phyloP scores from a whole-genome alignment of 2,888 invertebrate genomes.

The Geophilus truncorum region DNA sequence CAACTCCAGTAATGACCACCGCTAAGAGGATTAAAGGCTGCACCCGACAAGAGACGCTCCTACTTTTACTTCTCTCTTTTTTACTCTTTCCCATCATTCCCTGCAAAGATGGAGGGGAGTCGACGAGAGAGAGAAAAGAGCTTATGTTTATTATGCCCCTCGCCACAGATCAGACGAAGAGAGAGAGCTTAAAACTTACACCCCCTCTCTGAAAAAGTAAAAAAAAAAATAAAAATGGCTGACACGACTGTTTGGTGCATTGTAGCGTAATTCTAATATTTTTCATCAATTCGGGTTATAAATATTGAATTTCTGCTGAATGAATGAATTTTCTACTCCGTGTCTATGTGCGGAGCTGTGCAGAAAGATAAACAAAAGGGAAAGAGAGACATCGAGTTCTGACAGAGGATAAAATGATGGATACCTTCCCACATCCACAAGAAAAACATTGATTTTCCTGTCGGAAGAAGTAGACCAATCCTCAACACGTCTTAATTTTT shows the following conservation, averaged over 20 bases:
- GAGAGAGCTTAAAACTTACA: background rate
- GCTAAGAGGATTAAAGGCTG: background rate
- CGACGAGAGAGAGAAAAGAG: background rate
- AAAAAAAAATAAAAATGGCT: background rate
- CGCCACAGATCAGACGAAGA: background rate
- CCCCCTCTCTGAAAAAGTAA: background rate
- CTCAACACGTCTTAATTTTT: background rate
- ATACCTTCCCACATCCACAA: background rate
- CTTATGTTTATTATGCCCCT: background rate
- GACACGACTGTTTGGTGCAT: background rate
- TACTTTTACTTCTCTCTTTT: slow-evolving; percentile 2
- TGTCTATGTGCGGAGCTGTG: too few species aligned
- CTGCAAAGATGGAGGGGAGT: background rate
- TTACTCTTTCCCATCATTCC: background rate
- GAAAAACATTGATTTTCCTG: background rate
- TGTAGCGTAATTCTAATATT: background rate
- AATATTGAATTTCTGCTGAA: background rate
- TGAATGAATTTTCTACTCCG: background rate
- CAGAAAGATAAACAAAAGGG: background rate
- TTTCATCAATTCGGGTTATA: background rate
- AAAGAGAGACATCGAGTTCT: background rate
- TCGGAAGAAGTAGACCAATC: background rate
- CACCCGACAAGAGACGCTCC: background rate
- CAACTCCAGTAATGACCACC: background rate
- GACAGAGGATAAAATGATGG: background rate